Conservation (phyloP, 92 coral and sea anemone species). For the Meandrina meandrites region DNA sequence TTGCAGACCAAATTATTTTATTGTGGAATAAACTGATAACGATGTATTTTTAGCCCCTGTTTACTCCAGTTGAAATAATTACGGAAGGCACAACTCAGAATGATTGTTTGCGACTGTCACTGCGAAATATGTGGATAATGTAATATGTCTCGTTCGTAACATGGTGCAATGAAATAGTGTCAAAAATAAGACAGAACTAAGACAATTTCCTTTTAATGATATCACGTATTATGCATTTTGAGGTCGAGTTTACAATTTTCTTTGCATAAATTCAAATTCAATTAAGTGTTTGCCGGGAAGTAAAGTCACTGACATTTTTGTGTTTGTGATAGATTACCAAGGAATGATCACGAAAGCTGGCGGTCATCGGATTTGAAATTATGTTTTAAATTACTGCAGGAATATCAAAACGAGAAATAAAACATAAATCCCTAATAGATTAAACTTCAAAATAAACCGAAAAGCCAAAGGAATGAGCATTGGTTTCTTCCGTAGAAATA, state of each 20-base stretch:
- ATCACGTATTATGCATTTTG: neutral
- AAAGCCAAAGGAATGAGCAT: neutral
- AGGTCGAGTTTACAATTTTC: neutral
- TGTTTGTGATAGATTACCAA: neutral
- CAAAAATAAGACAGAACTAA: neutral
- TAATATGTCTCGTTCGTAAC: neutral
- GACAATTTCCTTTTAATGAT: neutral
- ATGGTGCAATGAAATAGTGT: neutral
- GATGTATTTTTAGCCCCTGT: neutral
- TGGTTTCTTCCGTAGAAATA: neutral
- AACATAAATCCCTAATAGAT: no score
- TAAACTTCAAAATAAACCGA: neutral
- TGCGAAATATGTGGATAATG: neutral
- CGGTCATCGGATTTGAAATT: neutral
- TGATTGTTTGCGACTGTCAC: neutral
- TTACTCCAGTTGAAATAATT: neutral
- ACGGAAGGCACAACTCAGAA: neutral
- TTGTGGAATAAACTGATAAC: neutral
- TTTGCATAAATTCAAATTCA: neutral
- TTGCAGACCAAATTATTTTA: neutral
- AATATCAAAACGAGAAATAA: no score
- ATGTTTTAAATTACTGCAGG: neutral
- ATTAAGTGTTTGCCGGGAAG: neutral
- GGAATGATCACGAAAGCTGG: neutral
- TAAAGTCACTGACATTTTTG: neutral